Evolutionary conservation across 1,140 invertebrate genomes (phyloP).

Genomic region (Tribolium castaneum): DNA sequence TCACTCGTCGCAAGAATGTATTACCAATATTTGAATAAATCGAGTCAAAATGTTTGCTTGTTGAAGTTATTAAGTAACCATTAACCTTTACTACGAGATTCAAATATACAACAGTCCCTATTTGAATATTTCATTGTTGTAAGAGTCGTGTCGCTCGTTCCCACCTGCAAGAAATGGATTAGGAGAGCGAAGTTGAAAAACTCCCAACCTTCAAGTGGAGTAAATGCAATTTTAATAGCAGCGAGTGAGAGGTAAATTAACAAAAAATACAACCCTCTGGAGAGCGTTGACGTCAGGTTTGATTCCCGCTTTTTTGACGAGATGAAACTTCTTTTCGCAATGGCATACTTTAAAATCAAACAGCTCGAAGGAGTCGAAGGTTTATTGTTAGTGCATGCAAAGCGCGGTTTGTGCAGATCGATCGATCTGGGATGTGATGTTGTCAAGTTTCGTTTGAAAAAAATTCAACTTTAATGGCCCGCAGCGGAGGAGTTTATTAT

Average conservation of each 20-base stretch:
- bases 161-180: slow-evolving; percentile 1
- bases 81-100: background rate
- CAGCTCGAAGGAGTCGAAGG: background rate
- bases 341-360: background rate
- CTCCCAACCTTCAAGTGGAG: background rate
- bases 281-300: slow-evolving; percentile 3
- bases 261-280: slow-evolving; percentile 8
- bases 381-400: background rate
- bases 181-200: slow-evolving; percentile 5
- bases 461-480: background rate
- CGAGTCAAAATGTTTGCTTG: background rate
- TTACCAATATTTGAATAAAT: background rate
- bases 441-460: slow-evolving; percentile 8
- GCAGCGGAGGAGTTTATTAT: slow-evolving; percentile 6
- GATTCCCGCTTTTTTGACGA: background rate
- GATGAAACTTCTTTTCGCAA: background rate
- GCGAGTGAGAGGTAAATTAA: slow-evolving; percentile 7
- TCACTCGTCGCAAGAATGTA: background rate
- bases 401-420: background rate
- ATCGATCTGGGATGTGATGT: background rate
- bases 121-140: background rate
- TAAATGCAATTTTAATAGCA: slow-evolving; percentile 29
- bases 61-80: background rate
- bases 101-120: background rate
- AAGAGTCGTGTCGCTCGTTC: background rate